These are phyloP conservation scores for Myotis myotis DNA, from an alignment of 2,797 vertebrate genomes.

Conservation along the genomic window DNA sequence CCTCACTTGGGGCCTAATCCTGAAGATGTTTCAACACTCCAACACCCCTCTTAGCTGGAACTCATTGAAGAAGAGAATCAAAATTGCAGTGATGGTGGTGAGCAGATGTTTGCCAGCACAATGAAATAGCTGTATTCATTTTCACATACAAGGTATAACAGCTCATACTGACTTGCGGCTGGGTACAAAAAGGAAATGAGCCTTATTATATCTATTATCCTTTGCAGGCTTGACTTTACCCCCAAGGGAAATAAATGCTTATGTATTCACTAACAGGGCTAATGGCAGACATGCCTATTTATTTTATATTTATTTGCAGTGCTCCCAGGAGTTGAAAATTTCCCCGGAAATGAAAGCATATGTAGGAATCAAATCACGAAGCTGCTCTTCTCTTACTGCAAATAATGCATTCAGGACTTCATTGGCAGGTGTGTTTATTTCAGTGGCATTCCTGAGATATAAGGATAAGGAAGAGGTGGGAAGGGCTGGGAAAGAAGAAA, in stretches of 20 bases:
- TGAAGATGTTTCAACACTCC: conserved; percentile 30
- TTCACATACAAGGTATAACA: not conserved
- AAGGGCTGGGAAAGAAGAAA: not conserved
- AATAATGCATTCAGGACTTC: not conserved
- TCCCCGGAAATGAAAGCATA: conserved; percentile 16
- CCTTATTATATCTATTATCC: conserved; percentile 11
- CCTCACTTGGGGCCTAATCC: conserved; percentile 27
- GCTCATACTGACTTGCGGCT: not conserved
- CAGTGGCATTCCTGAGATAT: not conserved
- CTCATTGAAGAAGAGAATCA: not conserved
- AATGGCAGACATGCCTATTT: conserved; percentile 27
- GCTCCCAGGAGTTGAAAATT: conserved; percentile 30
- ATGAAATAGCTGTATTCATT: conserved; percentile 6
- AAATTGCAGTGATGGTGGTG: not conserved
- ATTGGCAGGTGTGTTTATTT: conserved; percentile 17
- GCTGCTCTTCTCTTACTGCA: conserved; percentile 25
- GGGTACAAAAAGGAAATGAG: conserved; percentile 40
- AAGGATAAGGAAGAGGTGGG: not conserved
- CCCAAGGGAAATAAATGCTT: conserved; percentile 34
- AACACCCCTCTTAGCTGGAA: conserved; percentile 26
- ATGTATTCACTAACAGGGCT: not conserved
- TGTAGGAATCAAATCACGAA: not conserved
- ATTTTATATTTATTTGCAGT: conserved; percentile 54
- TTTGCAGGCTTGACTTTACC: conserved; percentile 29
- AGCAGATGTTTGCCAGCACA: conserved; percentile 26